Conservation (phyloP, 30 jellyfish, hydroid and myxozoan genomes). For the Turritopsis dohrnii region DNA sequence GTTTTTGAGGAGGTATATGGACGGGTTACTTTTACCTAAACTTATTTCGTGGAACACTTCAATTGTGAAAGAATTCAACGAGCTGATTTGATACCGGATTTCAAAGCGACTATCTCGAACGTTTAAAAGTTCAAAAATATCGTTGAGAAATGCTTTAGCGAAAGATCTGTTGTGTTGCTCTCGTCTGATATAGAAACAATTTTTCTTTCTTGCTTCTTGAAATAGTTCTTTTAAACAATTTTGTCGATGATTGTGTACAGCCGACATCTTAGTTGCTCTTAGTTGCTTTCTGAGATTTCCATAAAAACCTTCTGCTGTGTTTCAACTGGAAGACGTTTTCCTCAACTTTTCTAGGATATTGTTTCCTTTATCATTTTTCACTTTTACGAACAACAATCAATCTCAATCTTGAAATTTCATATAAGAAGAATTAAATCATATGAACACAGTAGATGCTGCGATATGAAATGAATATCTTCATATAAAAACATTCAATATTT, state of each 20-base stretch:
- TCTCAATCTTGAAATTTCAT: background rate
- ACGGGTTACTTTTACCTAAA: slow-evolving; percentile 32
- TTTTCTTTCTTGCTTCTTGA: background rate
- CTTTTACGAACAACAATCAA: background rate
- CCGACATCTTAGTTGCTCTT: background rate
- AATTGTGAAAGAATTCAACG: background rate
- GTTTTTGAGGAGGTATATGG: slow-evolving; percentile 13
- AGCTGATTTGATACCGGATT: background rate
- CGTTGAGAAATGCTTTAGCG: background rate
- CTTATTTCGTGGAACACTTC: background rate
- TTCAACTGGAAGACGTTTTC: background rate
- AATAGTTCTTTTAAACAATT: slow-evolving; percentile 6
- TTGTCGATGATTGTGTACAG: background rate
- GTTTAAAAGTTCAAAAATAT: background rate
- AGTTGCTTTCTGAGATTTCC: background rate
- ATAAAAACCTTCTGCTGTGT: background rate
- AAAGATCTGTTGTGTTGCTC: background rate
- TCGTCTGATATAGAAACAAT: background rate
- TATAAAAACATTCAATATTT: background rate
- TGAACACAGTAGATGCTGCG: background rate
- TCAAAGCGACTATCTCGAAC: background rate
- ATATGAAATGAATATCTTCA: background rate
- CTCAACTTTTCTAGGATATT: background rate
- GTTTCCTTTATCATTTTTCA: background rate
- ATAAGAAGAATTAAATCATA: background rate